phyloP scores from a whole-genome alignment of 2,888 invertebrate genomes.

The Hyles lineata region DNA sequence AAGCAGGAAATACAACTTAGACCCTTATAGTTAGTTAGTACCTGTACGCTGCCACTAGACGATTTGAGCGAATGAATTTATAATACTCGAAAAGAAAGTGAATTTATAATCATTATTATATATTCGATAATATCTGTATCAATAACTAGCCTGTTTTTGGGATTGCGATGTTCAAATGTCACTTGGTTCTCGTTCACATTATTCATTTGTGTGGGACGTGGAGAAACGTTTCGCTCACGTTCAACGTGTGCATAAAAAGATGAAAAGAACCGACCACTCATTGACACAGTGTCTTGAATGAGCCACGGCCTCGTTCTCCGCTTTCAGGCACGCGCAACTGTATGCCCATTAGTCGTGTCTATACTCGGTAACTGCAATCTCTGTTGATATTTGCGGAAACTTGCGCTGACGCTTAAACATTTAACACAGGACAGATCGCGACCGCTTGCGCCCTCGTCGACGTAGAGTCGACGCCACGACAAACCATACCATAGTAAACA shows the following conservation, averaged over 20 bases:
- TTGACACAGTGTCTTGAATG: slow-evolving; percentile 75
- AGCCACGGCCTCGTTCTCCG: slow-evolving; percentile 71
- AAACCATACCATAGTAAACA: slow-evolving; percentile 74
- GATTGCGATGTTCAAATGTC: neutral
- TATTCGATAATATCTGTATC: neutral
- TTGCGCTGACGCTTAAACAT: slow-evolving; percentile 39
- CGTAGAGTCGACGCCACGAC: slow-evolving; percentile 32
- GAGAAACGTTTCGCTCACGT: slow-evolving; percentile 57
- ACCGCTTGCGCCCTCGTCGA: slow-evolving; percentile 26
- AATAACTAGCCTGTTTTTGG: neutral
- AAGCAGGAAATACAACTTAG: too few relatives aligned
- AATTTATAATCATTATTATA: neutral
- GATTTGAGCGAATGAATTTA: too few relatives aligned
- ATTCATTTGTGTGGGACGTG: slow-evolving; percentile 37
- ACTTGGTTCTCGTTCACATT: slow-evolving; percentile 10
- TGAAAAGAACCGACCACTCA: slow-evolving; percentile 71
- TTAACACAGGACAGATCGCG: slow-evolving; percentile 26
- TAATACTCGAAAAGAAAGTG: too few relatives aligned
- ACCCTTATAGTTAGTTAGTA: too few relatives aligned
- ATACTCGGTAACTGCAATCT: slow-evolving; percentile 50
- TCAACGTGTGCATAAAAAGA: slow-evolving; percentile 61
- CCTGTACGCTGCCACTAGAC: too few relatives aligned
- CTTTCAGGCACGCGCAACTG: slow-evolving; percentile 64
- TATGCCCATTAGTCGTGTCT: slow-evolving; percentile 58
- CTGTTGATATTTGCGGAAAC: slow-evolving; percentile 47